phyloP scores from a whole-genome alignment of 2,113 vertebrate genomes.

The Rhabdomys dilectus region DNA sequence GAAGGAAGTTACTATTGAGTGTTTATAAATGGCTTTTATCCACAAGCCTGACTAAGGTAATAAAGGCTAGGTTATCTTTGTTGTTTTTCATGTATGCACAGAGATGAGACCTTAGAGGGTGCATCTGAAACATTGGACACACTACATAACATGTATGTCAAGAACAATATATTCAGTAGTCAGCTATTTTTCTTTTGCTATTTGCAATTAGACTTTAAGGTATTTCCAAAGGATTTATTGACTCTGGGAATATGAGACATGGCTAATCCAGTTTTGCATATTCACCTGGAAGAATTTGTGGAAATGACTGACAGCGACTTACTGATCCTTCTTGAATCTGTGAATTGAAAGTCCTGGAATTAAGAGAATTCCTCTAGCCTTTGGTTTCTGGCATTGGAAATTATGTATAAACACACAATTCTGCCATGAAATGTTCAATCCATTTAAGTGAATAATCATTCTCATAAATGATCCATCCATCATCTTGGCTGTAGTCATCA shows the following conservation, averaged over 20 bases:
- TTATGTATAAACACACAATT: background rate
- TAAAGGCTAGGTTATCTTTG: background rate
- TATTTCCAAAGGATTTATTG: constrained; percentile 40
- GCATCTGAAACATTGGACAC: background rate
- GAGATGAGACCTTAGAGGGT: background rate
- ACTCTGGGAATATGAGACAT: background rate
- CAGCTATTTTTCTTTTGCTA: background rate
- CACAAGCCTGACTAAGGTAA: too few relatives aligned
- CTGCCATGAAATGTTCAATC: background rate
- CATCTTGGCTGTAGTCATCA: background rate
- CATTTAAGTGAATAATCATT: background rate
- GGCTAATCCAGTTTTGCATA: background rate
- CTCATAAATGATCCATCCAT: background rate
- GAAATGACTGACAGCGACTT: background rate
- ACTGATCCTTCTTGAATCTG: background rate
- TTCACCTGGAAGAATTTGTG: background rate
- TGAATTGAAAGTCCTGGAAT: background rate
- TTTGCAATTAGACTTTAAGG: background rate
- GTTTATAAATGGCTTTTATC: background rate
- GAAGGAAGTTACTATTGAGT: background rate
- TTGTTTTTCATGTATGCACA: background rate
- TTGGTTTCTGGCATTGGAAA: background rate
- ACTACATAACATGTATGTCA: constrained; percentile 21
- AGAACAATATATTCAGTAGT: background rate
- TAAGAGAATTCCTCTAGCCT: background rate